Evolutionary conservation across 1,140 invertebrate species (phyloP), one percentile per base, ranked within the genome.

Genomic region (Agrilus planipennis): DNA sequence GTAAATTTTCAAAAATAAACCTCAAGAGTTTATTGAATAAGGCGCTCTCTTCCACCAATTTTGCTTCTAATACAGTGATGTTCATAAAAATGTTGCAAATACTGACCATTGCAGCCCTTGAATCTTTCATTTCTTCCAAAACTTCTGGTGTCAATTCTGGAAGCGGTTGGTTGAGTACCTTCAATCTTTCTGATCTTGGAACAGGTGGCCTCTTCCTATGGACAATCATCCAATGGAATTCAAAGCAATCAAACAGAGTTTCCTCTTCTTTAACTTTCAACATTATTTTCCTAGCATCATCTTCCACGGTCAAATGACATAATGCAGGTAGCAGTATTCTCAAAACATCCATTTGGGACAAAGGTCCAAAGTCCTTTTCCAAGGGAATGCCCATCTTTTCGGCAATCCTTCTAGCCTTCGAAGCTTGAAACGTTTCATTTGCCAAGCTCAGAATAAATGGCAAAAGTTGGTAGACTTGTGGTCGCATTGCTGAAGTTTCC

Each of bases 71-170:
- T 1, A 93, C 89, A 10, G 84, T 84, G 0, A 93, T 73, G 54
- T 94, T 94, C 83, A 94, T 89, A 28, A 94, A 78, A 30, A 91
- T 79, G 51, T 91, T 91, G 61, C 88, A 91, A 2, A 89, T 73
- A 39, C 86, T 85, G 15, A 87, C 78, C 68, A 93, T 83, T 0
- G 86, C 84, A 5, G 73, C 68, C 38, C 84, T 73, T 0, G 84
- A 85, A 55, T 86, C 81, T 52, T 80, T 80, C 77, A 87, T 86
- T 47, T 85, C 79, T 51, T 84, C 82, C 36, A 84, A 58, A 32
- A 82, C 58, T 52, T 79, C 69, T 1, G 77, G 73, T 25, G 81
- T 79, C 25, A 84, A 55, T 49, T 84, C 78, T 31, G 78, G 79
- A 54, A 78, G 76, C 2, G 81, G 81, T 54, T 83, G 76, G 47